phyloP scores from a whole-genome alignment of 2,113 vertebrate genomes.

The Electrona antarctica region DNA sequence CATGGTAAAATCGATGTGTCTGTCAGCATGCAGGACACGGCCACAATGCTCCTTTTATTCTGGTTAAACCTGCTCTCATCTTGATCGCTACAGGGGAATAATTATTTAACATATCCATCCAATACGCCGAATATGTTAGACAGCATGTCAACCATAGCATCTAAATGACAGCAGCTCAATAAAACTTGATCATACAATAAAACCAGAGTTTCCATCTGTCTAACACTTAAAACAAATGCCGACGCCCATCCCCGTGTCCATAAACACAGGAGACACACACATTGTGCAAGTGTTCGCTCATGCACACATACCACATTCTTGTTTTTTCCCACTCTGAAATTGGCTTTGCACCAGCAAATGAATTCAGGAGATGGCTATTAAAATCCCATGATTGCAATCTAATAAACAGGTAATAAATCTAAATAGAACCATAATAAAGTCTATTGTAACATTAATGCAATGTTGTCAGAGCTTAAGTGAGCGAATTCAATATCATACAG shows the following conservation, averaged over 20 bases:
- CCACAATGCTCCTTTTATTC: constrained; percentile 57
- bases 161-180: constrained; percentile 30
- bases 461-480: constrained; percentile 45
- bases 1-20: constrained; percentile 55
- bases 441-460: constrained; percentile 49
- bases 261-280: no score
- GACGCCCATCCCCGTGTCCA: no score
- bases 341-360: constrained; percentile 60
- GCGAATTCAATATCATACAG: constrained; percentile 19
- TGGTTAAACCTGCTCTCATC: constrained; percentile 36
- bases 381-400: constrained; percentile 67
- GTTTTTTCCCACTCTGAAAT: constrained; percentile 44
- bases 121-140: constrained; percentile 32
- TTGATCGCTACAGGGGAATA: constrained; percentile 48
- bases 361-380: constrained; percentile 67
- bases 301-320: constrained; percentile 13
- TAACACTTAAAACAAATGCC: no score
- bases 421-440: constrained; percentile 59
- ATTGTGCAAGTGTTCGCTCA: background rate
- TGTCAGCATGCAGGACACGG: constrained; percentile 50
- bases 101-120: constrained; percentile 62
- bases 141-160: constrained; percentile 38
- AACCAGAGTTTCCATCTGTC: no score
- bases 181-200: no score
- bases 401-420: constrained; percentile 32